phyloP scores from a whole-genome alignment of 1,140 invertebrate species.

The Polyergus mexicanus region DNA sequence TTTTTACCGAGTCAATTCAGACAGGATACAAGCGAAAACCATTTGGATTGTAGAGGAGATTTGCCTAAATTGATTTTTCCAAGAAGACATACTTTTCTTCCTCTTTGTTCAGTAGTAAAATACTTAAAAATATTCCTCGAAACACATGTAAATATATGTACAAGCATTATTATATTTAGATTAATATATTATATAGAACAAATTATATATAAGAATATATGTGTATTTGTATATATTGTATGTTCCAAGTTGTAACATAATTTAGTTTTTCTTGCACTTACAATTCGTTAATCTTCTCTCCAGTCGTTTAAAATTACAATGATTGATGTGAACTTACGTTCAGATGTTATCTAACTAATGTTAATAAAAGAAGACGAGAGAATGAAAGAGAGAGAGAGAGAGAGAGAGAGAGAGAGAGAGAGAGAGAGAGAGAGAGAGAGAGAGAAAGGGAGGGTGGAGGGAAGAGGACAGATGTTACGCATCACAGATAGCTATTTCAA shows the following conservation, averaged over 20 bases:
- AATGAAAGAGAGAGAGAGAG: not conserved
- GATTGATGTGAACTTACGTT: not conserved
- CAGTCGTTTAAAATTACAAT: not conserved
- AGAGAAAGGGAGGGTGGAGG: not conserved
- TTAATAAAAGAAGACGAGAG: not conserved
- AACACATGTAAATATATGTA: not conserved
- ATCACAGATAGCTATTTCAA: not conserved
- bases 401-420: not conserved
- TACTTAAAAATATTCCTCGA: not conserved
- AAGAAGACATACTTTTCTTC: not conserved
- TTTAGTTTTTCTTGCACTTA: not conserved
- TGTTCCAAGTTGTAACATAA: not conserved
- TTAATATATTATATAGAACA: not conserved
- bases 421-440: too few relatives aligned
- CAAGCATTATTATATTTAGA: not conserved
- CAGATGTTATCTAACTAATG: not conserved
- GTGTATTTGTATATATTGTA: too few relatives aligned
- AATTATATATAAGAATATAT: not conserved
- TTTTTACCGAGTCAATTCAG: not conserved
- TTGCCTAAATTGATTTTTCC: not conserved
- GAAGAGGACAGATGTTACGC: not conserved
- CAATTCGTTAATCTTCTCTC: not conserved
- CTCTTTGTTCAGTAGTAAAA: not conserved
- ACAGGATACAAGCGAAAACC: not conserved
- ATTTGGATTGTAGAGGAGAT: not conserved